Base-by-base conservation (phyloP, 2,797 vertebrate species). In the Mergus octosetaceus region DNA sequence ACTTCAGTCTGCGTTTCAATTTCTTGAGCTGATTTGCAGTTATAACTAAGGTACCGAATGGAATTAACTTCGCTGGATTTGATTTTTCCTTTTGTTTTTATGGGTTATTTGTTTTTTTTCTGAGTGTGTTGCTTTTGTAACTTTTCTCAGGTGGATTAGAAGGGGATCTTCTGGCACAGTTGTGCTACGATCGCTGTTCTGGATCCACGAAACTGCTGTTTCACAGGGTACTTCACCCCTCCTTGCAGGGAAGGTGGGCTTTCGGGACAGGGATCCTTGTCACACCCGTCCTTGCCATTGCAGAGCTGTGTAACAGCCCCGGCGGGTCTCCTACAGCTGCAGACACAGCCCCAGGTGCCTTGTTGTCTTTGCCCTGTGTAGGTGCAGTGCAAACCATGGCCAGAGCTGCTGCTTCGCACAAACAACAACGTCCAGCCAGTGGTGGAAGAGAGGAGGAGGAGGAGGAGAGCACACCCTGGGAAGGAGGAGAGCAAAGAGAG, bases 311-410 rank as follows among this genome's bases (percentile, higher is more conserved):
- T 57, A 45, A 45, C 28, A 61, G 24, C 1, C 1, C 53, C 15
- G 28, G 1, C 1, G 2, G 0, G 1, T 47, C 20, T 66, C 20
- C 57, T 24, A 32, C 27, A 8, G 5, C 70, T 56, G 69, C 76
- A 34, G 21, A 54, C 27, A 16, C 57, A 65, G 22, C n/a, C 61
- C 15, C 1, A 0, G 15, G 20, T 24, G 19, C n/a, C n/a, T 78
- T 53, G 38, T 64, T 45, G 68, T 78, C 49, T 83, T 77, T 49
- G 41, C 32, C 49, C 11, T 49, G 13, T 58, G 49, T 7, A 53
- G 49, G 56, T 17, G 38, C 41, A 47, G 0, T 28, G 53, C 0
- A 70, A 69, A 28, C 51, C 27, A 21, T 70, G 57, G 15, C n/a
- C 27, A 36, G n/a, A 70, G 66, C 49, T 58, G 30, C 38, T 68